phyloP scores from a whole-genome alignment of 2,888 invertebrate species.

The Petrolisthes cinctipes region DNA sequence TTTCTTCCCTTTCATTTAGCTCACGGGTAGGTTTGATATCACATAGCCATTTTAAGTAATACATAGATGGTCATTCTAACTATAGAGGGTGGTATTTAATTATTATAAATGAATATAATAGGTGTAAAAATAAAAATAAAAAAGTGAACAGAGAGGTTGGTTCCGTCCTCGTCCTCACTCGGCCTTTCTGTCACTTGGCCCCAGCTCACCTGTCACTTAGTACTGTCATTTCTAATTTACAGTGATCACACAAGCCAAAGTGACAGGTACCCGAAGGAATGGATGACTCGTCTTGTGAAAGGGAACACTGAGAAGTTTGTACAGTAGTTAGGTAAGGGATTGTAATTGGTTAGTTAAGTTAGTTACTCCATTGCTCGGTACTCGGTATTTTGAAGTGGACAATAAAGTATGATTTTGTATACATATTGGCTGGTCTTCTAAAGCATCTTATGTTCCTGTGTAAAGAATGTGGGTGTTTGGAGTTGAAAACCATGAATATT shows the following conservation, averaged over 20 bases:
- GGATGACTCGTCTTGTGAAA: no score
- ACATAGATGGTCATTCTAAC: background rate
- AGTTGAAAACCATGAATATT: no score
- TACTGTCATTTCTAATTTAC: background rate
- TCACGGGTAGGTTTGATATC: background rate
- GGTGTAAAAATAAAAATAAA: background rate
- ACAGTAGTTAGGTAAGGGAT: no score
- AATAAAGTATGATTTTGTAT: no score
- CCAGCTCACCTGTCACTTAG: background rate
- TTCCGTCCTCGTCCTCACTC: background rate
- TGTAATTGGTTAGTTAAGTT: no score
- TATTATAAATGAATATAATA: background rate
- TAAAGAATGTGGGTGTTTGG: no score
- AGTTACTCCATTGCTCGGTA: no score
- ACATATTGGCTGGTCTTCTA: no score
- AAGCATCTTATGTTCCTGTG: no score
- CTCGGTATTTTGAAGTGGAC: no score
- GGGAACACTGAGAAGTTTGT: no score
- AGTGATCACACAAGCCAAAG: background rate
- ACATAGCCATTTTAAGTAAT: background rate
- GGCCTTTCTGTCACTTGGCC: background rate
- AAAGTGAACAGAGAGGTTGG: background rate
- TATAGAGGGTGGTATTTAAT: background rate
- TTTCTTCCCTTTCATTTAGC: constrained; percentile 11
- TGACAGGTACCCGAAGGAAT: no score